Evolutionary conservation across 53 echinoderm and acorn worm species (phyloP), one percentile per base, ranked within the genome.

Genomic region (Luidia sarsii): DNA sequence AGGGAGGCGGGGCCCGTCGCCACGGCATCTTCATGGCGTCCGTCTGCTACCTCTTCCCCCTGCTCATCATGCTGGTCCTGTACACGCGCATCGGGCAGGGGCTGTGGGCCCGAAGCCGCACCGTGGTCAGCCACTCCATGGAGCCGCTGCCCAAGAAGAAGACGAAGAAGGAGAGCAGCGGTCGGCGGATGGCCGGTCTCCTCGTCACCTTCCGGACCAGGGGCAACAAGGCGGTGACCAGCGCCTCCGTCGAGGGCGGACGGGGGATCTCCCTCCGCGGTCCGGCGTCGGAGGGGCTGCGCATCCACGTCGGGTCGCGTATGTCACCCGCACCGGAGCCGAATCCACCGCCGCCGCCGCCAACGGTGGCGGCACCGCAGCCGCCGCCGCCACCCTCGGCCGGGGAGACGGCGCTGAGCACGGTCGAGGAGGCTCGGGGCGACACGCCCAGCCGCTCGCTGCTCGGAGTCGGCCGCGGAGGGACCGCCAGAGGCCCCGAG

Each of bases 31-130:
- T 57, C 7, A 72, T 83, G 75, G 52, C 85, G n/a, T 20, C 89
- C 21, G 36, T 89, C 66, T 86, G 86, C 64, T 91, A 89, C 56
- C 33, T 84, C 8, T 7, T 83, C 34, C 92, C 91, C 0, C 14
- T 92, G 48, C 39, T 81, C 21, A 84, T 89, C 31, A 91, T 95
- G 92, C 34, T 84, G 32, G 84, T 95, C 23, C 80, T 95, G 24
- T 95, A 95, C 39, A 73, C 86, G 6, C 83, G 71, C 19, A 95
- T 95, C 28, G 81, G 90, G 5, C 67, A 82, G 46, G 87, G 90
- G 11, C 75, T 95, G 56, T 95, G 92, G 95, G 84, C 75, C 3
- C 74, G 90, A 3, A 86, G 80, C 29, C 19, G 87, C 11, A 51
- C 55, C 1, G 87, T 80, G 1, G 39, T 27, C 10, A 61, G 48